Conservation (phyloP, 2,888 invertebrate species). For the Leucophenga maculata region DNA sequence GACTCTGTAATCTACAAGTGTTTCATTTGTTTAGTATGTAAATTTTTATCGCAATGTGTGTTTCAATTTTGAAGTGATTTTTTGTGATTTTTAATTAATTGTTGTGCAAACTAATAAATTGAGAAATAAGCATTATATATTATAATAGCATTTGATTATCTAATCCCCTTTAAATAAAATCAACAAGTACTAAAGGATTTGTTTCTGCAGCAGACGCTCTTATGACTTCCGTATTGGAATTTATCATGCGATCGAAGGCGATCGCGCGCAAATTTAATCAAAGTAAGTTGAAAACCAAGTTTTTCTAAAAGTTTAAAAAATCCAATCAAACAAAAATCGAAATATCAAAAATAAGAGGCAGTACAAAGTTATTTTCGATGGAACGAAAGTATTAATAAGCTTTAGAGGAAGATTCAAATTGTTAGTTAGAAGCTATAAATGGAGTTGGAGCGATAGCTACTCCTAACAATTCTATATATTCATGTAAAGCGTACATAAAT, state of each 20-base stretch:
- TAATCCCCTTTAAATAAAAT: constrained; percentile 51
- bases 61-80: constrained; percentile 45
- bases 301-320: neutral
- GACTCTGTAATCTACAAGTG: neutral
- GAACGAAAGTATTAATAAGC: no score
- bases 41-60: constrained; percentile 37
- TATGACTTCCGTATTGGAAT: constrained; percentile 67
- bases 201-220: constrained; percentile 11
- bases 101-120: constrained; percentile 15
- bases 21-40: constrained; percentile 2
- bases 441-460: no score
- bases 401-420: no score
- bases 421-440: no score
- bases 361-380: no score
- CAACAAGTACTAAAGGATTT: no score
- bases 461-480: no score
- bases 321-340: neutral
- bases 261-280: constrained; percentile 70
- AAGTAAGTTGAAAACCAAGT: constrained; percentile 58
- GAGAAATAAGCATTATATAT: constrained; percentile 24
- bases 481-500: no score
- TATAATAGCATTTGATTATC: constrained; percentile 29
- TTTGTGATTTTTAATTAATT: constrained; percentile 56
- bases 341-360: no score
- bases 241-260: constrained; percentile 72